phyloP scores from a whole-genome alignment of 1,140 invertebrate genomes.

The Gonioctena quinquepunctata region DNA sequence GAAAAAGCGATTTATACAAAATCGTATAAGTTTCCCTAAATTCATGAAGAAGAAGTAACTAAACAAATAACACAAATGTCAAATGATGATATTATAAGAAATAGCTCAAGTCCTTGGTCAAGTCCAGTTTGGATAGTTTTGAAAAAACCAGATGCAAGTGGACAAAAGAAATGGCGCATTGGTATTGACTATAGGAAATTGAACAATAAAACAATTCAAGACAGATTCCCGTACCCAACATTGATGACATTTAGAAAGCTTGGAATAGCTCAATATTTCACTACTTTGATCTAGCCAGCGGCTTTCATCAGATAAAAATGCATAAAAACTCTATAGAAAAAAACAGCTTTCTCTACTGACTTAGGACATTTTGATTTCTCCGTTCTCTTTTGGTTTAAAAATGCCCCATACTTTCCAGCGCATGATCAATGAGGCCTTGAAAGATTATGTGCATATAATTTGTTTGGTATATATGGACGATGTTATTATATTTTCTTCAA shows the following conservation, averaged over 20 bases:
- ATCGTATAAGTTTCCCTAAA: conserved; percentile 6
- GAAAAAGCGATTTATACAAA: conserved; percentile 11
- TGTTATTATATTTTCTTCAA: conserved; percentile 29
- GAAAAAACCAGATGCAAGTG: conserved; percentile 12
- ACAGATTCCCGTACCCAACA: conserved; percentile 59
- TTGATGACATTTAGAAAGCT: conserved; percentile 53
- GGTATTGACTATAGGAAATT: conserved; percentile 52
- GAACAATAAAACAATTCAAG: conserved; percentile 52
- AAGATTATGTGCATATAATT: conserved; percentile 25
- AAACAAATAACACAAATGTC: conserved; percentile 14
- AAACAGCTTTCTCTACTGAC: conserved; percentile 48
- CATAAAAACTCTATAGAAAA: conserved; percentile 38
- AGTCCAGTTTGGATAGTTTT: conserved; percentile 5
- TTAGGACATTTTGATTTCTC: conserved; percentile 51
- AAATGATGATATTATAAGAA: conserved; percentile 21
- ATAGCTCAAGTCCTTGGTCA: conserved; percentile 16
- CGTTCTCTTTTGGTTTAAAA: conserved; percentile 40
- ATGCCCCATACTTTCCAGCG: conserved; percentile 38
- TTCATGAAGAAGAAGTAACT: conserved; percentile 18
- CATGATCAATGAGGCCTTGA: conserved; percentile 45
- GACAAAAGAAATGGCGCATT: conserved; percentile 17
- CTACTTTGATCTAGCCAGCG: conserved; percentile 51
- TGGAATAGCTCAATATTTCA: conserved; percentile 47
- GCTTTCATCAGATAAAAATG: conserved; percentile 21
- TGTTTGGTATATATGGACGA: conserved; percentile 52